phyloP scores from a whole-genome alignment of 1,140 invertebrate species.

The Drosophila insularis region DNA sequence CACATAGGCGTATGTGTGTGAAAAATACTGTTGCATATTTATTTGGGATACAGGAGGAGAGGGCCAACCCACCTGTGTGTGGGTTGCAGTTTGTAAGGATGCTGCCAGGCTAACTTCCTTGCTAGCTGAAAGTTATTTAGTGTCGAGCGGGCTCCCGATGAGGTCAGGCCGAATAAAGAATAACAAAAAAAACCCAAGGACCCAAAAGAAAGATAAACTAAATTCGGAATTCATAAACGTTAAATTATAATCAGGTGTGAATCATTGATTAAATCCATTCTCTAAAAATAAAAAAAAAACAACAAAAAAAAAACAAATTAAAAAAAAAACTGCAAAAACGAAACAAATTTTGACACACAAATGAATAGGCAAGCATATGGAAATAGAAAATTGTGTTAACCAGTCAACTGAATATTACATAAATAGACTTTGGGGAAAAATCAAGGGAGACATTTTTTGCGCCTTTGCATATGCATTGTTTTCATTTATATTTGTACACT shows the following conservation, averaged over 20 bases:
- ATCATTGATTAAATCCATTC: constrained; percentile 52
- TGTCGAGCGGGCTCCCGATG: constrained; percentile 57
- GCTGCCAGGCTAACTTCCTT: constrained; percentile 34
- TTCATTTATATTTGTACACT: constrained; percentile 47
- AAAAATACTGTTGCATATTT: constrained; percentile 72
- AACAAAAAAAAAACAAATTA: not conserved
- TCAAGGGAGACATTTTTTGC: not conserved
- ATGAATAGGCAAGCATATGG: constrained; percentile 41
- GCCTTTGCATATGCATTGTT: constrained; percentile 45
- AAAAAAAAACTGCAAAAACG: constrained; percentile 5
- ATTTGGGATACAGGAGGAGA: constrained; percentile 49
- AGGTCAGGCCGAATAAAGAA: constrained; percentile 46
- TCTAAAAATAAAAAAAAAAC: constrained; percentile 24
- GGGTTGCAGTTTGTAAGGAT: constrained; percentile 44
- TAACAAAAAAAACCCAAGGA: constrained; percentile 10
- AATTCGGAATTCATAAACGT: not conserved
- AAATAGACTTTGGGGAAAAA: not conserved
- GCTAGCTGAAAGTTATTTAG: constrained; percentile 45
- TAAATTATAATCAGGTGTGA: constrained; percentile 40
- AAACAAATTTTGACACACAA: constrained; percentile 35
- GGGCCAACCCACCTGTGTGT: constrained; percentile 47
- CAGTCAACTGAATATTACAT: constrained; percentile 26
- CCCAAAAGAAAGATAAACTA: not conserved
- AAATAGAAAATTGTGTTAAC: constrained; percentile 48
- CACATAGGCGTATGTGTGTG: constrained; percentile 4